Evolutionary conservation across 2,113 vertebrate genomes (phyloP), one percentile per base, ranked within the genome.

Genomic region (Philantomba maxwellii): DNA sequence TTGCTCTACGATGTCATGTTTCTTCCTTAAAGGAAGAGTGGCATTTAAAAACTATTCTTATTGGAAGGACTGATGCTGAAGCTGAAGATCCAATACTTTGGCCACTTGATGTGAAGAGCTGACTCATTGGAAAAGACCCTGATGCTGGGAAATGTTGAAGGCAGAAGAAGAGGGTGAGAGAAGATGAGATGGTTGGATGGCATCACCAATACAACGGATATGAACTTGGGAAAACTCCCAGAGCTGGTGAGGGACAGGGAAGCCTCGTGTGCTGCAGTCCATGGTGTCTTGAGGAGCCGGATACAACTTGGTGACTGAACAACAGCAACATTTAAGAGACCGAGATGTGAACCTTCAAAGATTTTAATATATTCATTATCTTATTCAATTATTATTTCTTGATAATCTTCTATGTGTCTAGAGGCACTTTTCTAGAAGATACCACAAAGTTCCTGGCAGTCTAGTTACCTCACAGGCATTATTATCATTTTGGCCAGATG

Each of bases 191-290:
- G n/a, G 66, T 73, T 23, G 66, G 66, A 73, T 39, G n/a, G 66
- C 66, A 39, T 13, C n/a, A 39, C 66, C 0, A 0, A 39, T 73
- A 12, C 66, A 73, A 36, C 0, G n/a, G 36, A 73, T 73, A 73
- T 39, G n/a, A 73, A 73, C n/a, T 73, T 25, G 66, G 66, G n/a
- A 6, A 73, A 73, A 39, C 66, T 73, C 66, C n/a, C n/a, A 73
- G 10, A 39, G 19, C 23, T 73, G 19, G 19, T 25, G 10, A 73
- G 10, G n/a, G 66, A 73, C 66, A 73, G n/a, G n/a, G n/a, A 73
- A 39, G 66, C n/a, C 66, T 39, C 19, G 0, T 39, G n/a, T 23
- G n/a, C n/a, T 39, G 5, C 19, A 73, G 66, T 39, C 66, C 66
- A 23, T 70, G 19, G 66, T 39, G 11, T 73, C 66, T 39, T 73